Evolutionary conservation across 2,888 invertebrate species (phyloP).

Genomic region (Macaria notata): DNA sequence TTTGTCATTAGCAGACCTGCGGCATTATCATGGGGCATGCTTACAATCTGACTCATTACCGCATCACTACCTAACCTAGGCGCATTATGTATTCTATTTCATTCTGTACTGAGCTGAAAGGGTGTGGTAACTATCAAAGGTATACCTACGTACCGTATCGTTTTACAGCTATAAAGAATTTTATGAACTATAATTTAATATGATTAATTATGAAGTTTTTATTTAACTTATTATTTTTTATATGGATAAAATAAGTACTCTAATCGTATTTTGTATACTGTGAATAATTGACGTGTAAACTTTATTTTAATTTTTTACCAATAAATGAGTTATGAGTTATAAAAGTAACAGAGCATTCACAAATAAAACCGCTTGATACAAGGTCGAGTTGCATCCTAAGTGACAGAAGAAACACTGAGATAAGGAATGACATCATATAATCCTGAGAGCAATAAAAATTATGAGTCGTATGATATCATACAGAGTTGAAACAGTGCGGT

Average conservation of each 20-base stretch:
- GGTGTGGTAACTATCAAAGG: constrained; percentile 38
- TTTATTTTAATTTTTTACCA: too few species aligned
- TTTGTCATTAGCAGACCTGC: constrained; percentile 53
- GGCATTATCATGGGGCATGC: constrained; percentile 47
- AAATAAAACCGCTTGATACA: constrained; percentile 3
- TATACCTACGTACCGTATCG: too few species aligned
- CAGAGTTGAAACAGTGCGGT: constrained; percentile 37
- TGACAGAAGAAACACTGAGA: constrained; percentile 30
- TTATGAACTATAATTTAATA: too few species aligned
- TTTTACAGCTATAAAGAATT: too few species aligned
- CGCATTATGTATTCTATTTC: constrained; percentile 29
- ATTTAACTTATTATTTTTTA: too few species aligned
- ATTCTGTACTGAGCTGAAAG: constrained; percentile 30
- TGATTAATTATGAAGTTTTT: too few species aligned
- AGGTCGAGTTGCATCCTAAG: constrained; percentile 21
- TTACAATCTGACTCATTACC: constrained; percentile 47
- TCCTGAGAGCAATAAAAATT: constrained; percentile 43
- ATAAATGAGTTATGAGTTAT: too few species aligned
- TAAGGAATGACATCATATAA: constrained; percentile 50
- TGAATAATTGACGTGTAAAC: too few species aligned
- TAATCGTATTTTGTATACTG: too few species aligned
- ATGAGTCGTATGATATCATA: constrained; percentile 50
- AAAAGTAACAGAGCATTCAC: constrained; percentile 22
- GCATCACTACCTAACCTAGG: constrained; percentile 32
- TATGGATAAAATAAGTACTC: too few species aligned